These are phyloP conservation scores for Scomber japonicus DNA, from an alignment of 2,113 vertebrate species.

Conservation along the genomic window DNA sequence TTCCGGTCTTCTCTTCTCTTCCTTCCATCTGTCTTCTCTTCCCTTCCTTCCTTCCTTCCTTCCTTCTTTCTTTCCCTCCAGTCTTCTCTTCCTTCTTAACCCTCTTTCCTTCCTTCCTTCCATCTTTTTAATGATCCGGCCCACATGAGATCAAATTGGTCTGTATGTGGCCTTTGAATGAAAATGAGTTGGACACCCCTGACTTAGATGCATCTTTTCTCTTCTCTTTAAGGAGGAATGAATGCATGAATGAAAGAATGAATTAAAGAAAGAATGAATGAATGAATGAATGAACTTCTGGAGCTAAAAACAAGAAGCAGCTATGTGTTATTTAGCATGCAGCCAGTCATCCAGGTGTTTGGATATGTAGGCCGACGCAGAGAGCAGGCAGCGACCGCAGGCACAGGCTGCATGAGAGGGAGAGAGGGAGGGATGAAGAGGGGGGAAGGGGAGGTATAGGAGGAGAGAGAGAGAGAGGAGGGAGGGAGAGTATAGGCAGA, in stretches of 20 bases:
- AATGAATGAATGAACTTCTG: conserved; percentile 16
- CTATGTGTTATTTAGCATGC: conserved; percentile 14
- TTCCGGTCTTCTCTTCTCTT: too few species aligned
- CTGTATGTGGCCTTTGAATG: too few species aligned
- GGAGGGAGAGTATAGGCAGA: conserved; percentile 1
- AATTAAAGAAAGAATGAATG: neutral
- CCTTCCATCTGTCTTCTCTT: too few species aligned
- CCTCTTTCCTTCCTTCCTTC: too few species aligned
- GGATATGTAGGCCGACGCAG: conserved; percentile 58
- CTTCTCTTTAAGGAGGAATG: neutral
- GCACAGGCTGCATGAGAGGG: conserved; percentile 24
- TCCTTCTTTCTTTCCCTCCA: too few species aligned
- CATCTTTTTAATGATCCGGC: too few species aligned
- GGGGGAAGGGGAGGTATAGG: conserved; percentile 17
- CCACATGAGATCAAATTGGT: too few species aligned
- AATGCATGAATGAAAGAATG: neutral
- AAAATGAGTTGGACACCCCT: too few species aligned
- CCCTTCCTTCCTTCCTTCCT: too few species aligned
- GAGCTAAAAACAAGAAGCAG: neutral
- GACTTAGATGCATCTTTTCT: neutral
- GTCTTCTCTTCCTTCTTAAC: too few species aligned
- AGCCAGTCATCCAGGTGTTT: conserved; percentile 28
- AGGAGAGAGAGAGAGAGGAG: neutral
- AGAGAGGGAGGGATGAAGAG: neutral
- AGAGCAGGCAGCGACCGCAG: conserved; percentile 37